Evolutionary conservation across 2,797 vertebrate genomes (phyloP), one percentile per base, ranked within the genome.

Genomic region (Hafferia zeledoni): DNA sequence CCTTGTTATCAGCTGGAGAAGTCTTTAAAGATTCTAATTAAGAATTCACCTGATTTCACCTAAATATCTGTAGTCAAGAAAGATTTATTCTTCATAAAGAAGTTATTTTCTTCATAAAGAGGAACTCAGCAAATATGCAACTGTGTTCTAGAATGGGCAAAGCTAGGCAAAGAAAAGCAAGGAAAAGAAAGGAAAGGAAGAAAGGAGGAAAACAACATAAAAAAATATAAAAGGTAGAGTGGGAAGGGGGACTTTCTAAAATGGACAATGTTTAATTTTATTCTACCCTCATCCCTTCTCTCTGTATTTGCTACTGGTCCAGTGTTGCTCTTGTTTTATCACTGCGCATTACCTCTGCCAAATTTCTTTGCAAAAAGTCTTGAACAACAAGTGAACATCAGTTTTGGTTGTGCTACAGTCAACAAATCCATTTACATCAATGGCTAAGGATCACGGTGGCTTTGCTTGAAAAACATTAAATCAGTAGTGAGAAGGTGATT

Each of bases 381-480:
- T 91, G 87, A 90, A 90, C 33, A 74, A 71, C 47, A 93, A 64
- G 86, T n/a, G 12, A 90, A 33, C 22, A 43, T 89, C 43, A 75
- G 0, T 90, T 94, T 89, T 75, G 43, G 4, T 89, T 86, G 75
- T 86, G 50, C 47, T 81, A 55, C 37, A 77, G 71, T 50, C 63
- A 72, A 35, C 50, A 90, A 91, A 94, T 78, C 43, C 44, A 47
- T 92, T 86, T 86, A 75, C 39, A 83, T n/a, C 30, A 37, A 19
- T n/a, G 77, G 35, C 57, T 78, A 65, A 83, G 76, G 72, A 88
- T 76, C 57, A 71, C 3, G 8, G 46, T 22, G 22, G 22, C 50
- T 94, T 83, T 89, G n/a, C 65, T 91, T 78, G 65, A 57, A 78
- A 91, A 91, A 83, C 57, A 69, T 65, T 63, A 57, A 53, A 85